A percentile compares a stretch with the other conserved stretches of the same genome.
These are phyloP conservation scores for Chelidonichthys spinosus DNA, from an alignment of 2,797 vertebrate species.

Conservation along the genomic window DNA sequence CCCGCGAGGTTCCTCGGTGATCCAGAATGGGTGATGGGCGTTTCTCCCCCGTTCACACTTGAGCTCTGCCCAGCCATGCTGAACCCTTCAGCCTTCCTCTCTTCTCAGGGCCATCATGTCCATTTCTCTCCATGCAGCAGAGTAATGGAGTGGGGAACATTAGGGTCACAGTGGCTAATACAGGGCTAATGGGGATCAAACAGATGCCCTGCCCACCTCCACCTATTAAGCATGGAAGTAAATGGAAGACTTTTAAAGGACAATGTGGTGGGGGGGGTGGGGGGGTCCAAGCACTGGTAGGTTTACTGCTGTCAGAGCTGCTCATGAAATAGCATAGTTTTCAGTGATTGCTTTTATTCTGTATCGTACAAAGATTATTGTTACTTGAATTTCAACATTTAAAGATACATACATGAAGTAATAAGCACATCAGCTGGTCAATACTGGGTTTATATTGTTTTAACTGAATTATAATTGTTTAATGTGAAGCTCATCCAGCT, in stretches of 20 bases:
- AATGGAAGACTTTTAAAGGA: conserved; percentile 66
- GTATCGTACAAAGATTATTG: conserved; percentile 8
- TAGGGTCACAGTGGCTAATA: conserved; percentile 84
- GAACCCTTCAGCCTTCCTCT: conserved; percentile 75
- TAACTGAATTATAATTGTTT: neutral
- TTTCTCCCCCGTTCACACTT: conserved; percentile 81
- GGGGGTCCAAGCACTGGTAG: conserved; percentile 49
- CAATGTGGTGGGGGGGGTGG: conserved; percentile 42
- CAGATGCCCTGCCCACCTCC: conserved; percentile 73
- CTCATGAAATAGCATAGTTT: conserved; percentile 39
- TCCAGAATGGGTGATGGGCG: conserved; percentile 84
- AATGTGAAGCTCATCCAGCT: conserved; percentile 5
- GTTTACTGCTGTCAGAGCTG: conserved; percentile 49
- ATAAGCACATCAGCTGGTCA: neutral
- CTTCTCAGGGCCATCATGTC: conserved; percentile 73
- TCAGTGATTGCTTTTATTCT: conserved; percentile 26
- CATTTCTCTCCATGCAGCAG: conserved; percentile 66
- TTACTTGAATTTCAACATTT: conserved; percentile 27
- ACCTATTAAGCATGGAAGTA: conserved; percentile 71
- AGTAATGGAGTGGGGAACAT: conserved; percentile 85
- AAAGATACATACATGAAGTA: neutral
- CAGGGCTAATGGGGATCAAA: conserved; percentile 81
- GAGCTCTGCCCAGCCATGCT: conserved; percentile 85
- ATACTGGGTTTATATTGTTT: neutral
- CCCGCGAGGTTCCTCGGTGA: conserved; percentile 67